Evolutionary conservation across 2,888 invertebrate genomes (phyloP).

Genomic region (Erebia epiphron): DNA sequence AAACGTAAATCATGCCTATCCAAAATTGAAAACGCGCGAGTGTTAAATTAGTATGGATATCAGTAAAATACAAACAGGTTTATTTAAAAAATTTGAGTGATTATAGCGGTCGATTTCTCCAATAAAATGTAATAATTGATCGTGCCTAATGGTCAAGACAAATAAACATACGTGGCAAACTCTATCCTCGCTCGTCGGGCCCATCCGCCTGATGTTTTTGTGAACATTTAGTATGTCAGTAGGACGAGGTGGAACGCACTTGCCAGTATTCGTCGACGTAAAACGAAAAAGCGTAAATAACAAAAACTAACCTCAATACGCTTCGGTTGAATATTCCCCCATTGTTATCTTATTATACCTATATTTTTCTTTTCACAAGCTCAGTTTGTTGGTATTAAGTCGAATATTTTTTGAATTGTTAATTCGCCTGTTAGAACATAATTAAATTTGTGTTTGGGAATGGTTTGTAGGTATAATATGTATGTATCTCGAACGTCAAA

Average conservation of each 20-base stretch:
- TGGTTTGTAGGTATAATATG: no score
- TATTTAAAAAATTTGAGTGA: background rate
- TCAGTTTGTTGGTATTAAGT: background rate
- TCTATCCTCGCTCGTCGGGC: constrained; percentile 46
- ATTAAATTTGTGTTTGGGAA: no score
- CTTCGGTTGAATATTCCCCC: constrained; percentile 13
- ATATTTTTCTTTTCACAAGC: constrained; percentile 1
- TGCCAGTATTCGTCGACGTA: constrained; percentile 22
- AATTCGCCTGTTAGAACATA: background rate
- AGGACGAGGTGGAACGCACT: constrained; percentile 30
- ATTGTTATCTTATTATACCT: constrained; percentile 14
- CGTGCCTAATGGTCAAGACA: constrained; percentile 52
- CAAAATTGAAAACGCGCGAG: no score
- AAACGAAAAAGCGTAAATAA: constrained; percentile 33
- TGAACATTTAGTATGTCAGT: constrained; percentile 45
- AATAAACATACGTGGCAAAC: constrained; percentile 48
- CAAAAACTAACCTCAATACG: constrained; percentile 31
- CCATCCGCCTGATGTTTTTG: constrained; percentile 46
- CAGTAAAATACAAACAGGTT: background rate
- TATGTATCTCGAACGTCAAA: no score
- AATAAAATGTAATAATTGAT: constrained; percentile 48
- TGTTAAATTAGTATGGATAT: no score
- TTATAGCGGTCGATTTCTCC: constrained; percentile 29
- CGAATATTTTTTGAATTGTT: background rate
- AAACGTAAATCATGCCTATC: no score